Conservation (phyloP, 1,140 invertebrate genomes). For the Dysdera silvatica region DNA sequence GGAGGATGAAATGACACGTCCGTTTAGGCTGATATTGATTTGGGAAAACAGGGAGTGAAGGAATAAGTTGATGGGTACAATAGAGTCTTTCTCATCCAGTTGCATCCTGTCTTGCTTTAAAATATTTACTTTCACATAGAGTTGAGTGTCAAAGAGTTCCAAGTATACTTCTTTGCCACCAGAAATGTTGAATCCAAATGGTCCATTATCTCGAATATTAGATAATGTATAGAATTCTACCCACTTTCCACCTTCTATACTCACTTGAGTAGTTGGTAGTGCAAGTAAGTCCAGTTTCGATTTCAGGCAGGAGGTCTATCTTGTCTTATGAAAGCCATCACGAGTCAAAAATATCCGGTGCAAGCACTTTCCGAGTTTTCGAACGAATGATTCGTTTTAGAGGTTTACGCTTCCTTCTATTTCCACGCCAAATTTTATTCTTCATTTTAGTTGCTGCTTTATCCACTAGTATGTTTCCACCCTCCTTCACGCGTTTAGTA, state of each 20-base stretch:
- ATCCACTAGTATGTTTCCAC: too few species aligned
- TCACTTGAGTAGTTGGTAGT: not conserved
- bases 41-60: constrained; percentile 1
- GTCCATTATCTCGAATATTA: not conserved
- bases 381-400: too few species aligned
- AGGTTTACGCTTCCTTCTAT: too few species aligned
- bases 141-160: not conserved
- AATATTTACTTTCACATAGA: constrained; percentile 2
- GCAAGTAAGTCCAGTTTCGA: not conserved
- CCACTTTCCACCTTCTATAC: not conserved
- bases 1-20: not conserved
- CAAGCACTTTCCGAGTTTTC: too few species aligned
- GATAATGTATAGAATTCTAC: not conserved
- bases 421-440: too few species aligned
- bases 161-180: not conserved
- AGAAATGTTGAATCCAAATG: not conserved
- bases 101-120: not conserved
- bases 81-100: not conserved
- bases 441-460: too few species aligned
- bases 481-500: too few species aligned
- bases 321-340: too few species aligned
- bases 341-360: too few species aligned
- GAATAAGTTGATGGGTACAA: not conserved
- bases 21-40: not conserved
- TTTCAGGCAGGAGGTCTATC: not conserved